Base-by-base conservation (phyloP, 2,797 vertebrate genomes). In the Tachyglossus aculeatus region DNA sequence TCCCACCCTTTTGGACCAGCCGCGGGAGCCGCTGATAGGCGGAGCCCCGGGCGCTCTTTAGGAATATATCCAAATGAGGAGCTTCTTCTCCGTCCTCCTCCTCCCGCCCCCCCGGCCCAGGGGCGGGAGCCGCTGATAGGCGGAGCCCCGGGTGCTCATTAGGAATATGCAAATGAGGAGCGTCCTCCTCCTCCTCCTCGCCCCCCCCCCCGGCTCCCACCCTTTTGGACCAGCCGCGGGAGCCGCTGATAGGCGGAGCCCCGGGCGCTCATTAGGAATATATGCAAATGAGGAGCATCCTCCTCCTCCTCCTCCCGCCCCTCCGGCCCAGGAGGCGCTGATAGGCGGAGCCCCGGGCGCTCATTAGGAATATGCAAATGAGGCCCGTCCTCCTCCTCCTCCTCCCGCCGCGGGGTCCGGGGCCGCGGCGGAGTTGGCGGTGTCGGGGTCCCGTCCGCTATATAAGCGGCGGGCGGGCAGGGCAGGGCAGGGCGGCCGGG, bases 321-420 rank as follows among this genome's bases (percentile, higher is more conserved):
- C n/a, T 21, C 25, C 39, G 40, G 8, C 9, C 6, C 44, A 22
- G 22, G n/a, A n/a, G 36, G 48, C 44, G 76, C 32, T 51, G 67
- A 80, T 80, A 83, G 77, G 74, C 60, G 38, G 40, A 71, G 61
- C 41, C 53, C 25, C 15, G 50, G 62, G 71, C 66, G 72, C 60
- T 80, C 60, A 39, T 61, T 58, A 86, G 77, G 81, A 62, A 36
- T 65, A 71, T 84, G 89, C 79, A 74, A 87, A 86, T 66, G 73
- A 11, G 70, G 37, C 58, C 43, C 13, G 15, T 33, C 57, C 79
- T 59, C 75, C 38, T n/a, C 29, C 53, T 15, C 39, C 62, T 10
- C 47, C 53, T 34, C 19, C 15, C 25, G 12, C 25, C 5, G 1
- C 9, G 24, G 34, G 55, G 10, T 53, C 47, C n/a, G n/a, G n/a